These are phyloP conservation scores for Penaeus chinensis DNA, from an alignment of 1,140 invertebrate genomes.

Conservation along the genomic window DNA sequence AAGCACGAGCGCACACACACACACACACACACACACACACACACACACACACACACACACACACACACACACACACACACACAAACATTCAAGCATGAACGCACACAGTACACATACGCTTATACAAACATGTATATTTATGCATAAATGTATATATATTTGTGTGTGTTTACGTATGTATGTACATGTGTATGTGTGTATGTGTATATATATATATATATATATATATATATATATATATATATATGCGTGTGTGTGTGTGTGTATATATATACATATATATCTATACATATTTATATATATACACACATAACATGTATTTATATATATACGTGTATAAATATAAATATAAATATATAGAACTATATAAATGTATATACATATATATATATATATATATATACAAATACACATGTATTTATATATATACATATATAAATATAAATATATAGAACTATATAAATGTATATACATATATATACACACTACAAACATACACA, in stretches of 20 bases:
- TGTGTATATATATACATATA: not conserved
- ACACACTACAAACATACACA: no score
- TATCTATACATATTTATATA: no score
- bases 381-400: not conserved
- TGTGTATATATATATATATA: not conserved
- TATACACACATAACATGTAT: no score
- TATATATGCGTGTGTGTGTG: not conserved
- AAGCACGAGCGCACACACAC: not conserved
- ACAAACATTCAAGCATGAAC: no score
- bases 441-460: no score
- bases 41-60: no score
- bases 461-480: no score
- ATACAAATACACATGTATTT: not conserved
- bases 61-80: not conserved
- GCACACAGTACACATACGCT: constrained; percentile 12
- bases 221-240: not conserved
- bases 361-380: no score
- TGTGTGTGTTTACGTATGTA: not conserved
- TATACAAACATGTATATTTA: not conserved
- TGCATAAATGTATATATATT: not conserved
- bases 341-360: no score
- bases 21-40: not conserved
- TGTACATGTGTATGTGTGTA: not conserved
- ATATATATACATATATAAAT: no score
- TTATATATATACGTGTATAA: no score